Evolutionary conservation across 2,797 vertebrate genomes (phyloP), one percentile per base, ranked within the genome.

Genomic region (Argentina silus): DNA sequence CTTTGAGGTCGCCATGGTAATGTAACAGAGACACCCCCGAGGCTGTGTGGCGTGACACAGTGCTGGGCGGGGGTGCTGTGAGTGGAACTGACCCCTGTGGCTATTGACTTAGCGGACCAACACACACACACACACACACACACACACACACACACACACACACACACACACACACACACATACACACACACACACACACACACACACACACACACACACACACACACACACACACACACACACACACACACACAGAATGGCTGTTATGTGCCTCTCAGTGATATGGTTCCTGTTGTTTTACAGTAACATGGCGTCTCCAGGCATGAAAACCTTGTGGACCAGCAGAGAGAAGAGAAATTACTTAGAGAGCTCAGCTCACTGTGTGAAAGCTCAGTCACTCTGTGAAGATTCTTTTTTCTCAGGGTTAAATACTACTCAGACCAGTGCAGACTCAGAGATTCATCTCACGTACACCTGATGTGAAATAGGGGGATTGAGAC

Each of bases 401-500:
- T 60, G 75, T 81, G 83, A 82, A 72, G 27, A 36, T 36, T 36
- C 76, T 75, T 62, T n/a, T 82, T 78, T 88, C 77, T 51, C 64
- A 59, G 78, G 84, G 82, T 88, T 89, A 85, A 88, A 83, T 73
- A 87, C 84, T 78, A 78, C 78, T 84, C 66, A 1, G 62, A 64
- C 15, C n/a, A 65, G 73, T 48, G 0, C 53, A 15, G 44, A 51
- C 11, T 59, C 68, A 23, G 6, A 77, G 60, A 76, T 80, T 79
- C n/a, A 79, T 42, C 77, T 17, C 70, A 66, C 19, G n/a, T 14
- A 65, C 70, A 72, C 79, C 72, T 77, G 75, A 74, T 56, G 77
- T 12, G 51, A 17, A 67, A n/a, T 56, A 47, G 6, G 44, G 0
- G 44, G 44, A 48, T 65, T 21, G 44, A 47, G 43, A 11, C 43